Conservation (phyloP, 1,140 invertebrate genomes). For the Drusus annulatus region DNA sequence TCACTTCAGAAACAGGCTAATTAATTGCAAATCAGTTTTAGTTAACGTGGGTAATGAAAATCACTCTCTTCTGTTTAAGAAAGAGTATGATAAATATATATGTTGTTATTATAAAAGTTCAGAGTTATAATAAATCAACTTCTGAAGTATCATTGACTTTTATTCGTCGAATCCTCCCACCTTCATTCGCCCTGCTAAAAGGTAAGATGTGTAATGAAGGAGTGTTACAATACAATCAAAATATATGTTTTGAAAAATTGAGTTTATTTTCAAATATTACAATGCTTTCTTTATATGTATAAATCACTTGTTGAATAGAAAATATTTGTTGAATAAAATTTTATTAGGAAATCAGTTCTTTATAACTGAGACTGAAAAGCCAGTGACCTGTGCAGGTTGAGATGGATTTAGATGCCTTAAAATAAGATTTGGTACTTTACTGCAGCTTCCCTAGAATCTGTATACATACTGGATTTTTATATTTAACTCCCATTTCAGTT, state of each 20-base stretch:
- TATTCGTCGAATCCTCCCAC: neutral
- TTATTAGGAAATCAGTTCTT: constrained; percentile 32
- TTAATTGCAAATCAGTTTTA: constrained; percentile 19
- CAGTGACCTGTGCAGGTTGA: neutral
- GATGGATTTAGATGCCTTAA: neutral
- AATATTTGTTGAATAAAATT: constrained; percentile 31
- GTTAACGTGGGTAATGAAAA: constrained; percentile 37
- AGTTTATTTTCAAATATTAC: constrained; percentile 32
- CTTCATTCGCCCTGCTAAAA: neutral
- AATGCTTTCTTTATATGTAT: constrained; percentile 20
- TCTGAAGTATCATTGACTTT: constrained; percentile 26
- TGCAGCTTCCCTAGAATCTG: too few species aligned
- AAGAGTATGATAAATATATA: constrained; percentile 17
- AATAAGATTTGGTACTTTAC: too few species aligned
- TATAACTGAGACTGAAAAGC: constrained; percentile 31
- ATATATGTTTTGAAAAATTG: constrained; percentile 12
- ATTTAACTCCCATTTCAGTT: too few species aligned
- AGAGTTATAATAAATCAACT: constrained; percentile 35
- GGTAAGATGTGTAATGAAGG: neutral
- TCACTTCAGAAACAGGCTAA: constrained; percentile 15
- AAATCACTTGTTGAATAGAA: constrained; percentile 30
- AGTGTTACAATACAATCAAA: neutral
- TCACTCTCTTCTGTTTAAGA: constrained; percentile 8
- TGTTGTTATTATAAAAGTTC: constrained; percentile 43
- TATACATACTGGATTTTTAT: too few species aligned